These are phyloP conservation scores for Thalpophila matura DNA, from an alignment of 2,888 invertebrate genomes.

Conservation along the genomic window DNA sequence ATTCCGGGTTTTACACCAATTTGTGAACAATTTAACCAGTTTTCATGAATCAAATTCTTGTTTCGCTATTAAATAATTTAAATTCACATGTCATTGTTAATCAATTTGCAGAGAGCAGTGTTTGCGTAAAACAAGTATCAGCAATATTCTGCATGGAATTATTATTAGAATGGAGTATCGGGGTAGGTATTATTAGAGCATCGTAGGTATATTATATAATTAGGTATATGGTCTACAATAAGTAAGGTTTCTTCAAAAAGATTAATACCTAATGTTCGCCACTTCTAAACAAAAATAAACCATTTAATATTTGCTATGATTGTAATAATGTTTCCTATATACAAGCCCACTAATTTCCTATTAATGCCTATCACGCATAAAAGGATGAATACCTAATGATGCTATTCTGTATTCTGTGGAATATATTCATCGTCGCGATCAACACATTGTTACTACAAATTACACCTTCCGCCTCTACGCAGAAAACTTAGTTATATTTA, in stretches of 20 bases:
- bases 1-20: not conserved
- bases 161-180: too few relatives aligned
- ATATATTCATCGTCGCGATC: not conserved
- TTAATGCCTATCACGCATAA: too few relatives aligned
- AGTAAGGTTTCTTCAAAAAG: not conserved
- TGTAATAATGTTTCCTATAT: not conserved
- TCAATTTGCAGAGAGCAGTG: not conserved
- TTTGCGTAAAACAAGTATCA: not conserved
- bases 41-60: not conserved
- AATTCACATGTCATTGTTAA: conserved; percentile 18
- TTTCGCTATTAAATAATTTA: not conserved
- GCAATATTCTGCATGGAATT: not conserved
- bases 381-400: too few relatives aligned
- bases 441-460: not conserved
- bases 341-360: not conserved
- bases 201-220: too few relatives aligned
- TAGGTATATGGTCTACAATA: too few relatives aligned
- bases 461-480: conserved; percentile 5
- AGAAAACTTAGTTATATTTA: conserved; percentile 27
- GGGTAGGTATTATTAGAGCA: too few relatives aligned
- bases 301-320: too few relatives aligned
- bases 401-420: too few relatives aligned
- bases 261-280: not conserved
- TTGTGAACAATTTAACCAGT: not conserved
- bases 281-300: too few relatives aligned